These are phyloP conservation scores for Eupithecia dodoneata DNA, from an alignment of 2,888 invertebrate species.

Conservation along the genomic window DNA sequence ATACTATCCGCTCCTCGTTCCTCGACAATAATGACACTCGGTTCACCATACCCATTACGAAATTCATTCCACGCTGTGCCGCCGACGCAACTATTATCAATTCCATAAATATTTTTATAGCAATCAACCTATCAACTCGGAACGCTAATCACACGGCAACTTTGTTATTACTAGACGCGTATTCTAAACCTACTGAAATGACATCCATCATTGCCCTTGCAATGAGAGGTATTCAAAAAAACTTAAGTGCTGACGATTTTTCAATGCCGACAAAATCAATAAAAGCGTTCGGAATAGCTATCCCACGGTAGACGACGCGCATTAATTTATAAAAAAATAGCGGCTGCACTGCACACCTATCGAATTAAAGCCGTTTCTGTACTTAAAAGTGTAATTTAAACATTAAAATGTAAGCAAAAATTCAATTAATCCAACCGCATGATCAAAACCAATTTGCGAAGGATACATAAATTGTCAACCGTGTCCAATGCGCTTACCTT, in stretches of 20 bases:
- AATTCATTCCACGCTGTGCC: conserved; percentile 50
- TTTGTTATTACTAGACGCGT: conserved; percentile 62
- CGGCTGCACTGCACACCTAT: background rate
- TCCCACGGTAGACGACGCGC: conserved; percentile 19
- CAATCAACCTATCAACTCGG: conserved; percentile 75
- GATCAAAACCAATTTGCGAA: conserved; percentile 36
- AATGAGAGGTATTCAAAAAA: conserved; percentile 39
- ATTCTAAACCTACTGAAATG: conserved; percentile 66
- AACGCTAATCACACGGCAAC: conserved; percentile 62
- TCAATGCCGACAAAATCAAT: conserved; percentile 37
- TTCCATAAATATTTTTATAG: conserved; percentile 75
- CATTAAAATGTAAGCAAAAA: conserved; percentile 31
- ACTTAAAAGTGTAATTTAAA: conserved; percentile 27
- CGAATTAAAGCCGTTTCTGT: conserved; percentile 13
- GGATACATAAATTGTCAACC: conserved; percentile 37
- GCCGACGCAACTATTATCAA: conserved; percentile 53
- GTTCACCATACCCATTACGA: conserved; percentile 51
- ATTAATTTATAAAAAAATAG: conserved; percentile 14
- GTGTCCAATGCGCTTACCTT: conserved; percentile 25
- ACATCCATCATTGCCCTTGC: conserved; percentile 62
- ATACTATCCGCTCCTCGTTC: conserved; percentile 11
- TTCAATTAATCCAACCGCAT: conserved; percentile 41
- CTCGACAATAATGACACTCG: conserved; percentile 36
- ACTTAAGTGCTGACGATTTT: conserved; percentile 35
- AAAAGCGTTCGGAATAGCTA: conserved; percentile 24